phyloP scores from a whole-genome alignment of 2,888 invertebrate species.

The Megalurothrips usitatus region DNA sequence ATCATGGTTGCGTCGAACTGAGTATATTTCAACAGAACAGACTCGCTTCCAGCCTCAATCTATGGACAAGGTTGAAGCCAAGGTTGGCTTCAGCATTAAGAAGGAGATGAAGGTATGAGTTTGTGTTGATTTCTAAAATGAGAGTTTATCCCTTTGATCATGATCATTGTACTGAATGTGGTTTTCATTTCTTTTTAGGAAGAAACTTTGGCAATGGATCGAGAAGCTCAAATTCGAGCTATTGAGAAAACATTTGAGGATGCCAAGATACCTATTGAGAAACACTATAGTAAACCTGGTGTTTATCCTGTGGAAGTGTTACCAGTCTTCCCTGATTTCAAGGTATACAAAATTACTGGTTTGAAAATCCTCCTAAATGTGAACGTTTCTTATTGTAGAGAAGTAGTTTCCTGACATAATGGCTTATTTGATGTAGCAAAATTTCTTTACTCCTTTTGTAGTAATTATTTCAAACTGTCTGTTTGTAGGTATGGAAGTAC shows the following conservation, averaged over 20 bases:
- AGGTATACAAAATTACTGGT: slow-evolving; percentile 46
- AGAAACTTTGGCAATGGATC: slow-evolving; percentile 91
- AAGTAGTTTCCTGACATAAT: too few species aligned
- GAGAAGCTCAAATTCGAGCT: slow-evolving; percentile 91
- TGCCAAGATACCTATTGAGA: slow-evolving; percentile 74
- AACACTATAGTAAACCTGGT: slow-evolving; percentile 95
- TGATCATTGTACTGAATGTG: slow-evolving; percentile 37
- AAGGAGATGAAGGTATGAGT: slow-evolving; percentile 63
- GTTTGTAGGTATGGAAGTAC: slow-evolving; percentile 81
- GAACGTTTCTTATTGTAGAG: background rate
- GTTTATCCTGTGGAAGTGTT: slow-evolving; percentile 85
- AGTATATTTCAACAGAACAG: slow-evolving; percentile 98
- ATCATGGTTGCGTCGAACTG: slow-evolving; percentile 96
- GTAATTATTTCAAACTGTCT: background rate
- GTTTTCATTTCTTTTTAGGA: slow-evolving; percentile 53
- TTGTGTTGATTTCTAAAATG: background rate
- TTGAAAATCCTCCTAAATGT: background rate
- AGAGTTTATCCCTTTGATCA: background rate
- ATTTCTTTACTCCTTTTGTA: background rate
- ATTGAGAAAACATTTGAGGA: slow-evolving; percentile 97
- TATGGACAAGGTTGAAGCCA: slow-evolving; percentile 97
- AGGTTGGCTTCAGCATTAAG: slow-evolving; percentile 97
- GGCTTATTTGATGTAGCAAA: background rate
- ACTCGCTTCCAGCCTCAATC: slow-evolving; percentile 95
- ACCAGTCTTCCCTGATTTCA: slow-evolving; percentile 91